Conservation (phyloP, 2,113 vertebrate species). For the Mus spicilegus region DNA sequence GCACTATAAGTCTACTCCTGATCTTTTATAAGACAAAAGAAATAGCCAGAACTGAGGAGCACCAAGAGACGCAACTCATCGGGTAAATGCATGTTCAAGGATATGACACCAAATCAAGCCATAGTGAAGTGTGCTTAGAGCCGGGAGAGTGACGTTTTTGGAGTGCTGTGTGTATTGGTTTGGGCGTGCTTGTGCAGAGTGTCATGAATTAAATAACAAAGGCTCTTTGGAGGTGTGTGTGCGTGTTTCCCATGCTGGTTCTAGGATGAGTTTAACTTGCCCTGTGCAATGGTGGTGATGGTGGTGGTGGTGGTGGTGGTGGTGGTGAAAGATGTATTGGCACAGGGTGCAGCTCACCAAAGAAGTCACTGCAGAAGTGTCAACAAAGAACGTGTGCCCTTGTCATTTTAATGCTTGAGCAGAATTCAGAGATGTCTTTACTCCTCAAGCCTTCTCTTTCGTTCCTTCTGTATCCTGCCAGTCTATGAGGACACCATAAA, state of each 20-base stretch:
- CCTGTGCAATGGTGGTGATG: background rate
- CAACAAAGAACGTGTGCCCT: conserved; percentile 64
- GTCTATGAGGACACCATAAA: background rate
- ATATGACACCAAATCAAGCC: conserved; percentile 60
- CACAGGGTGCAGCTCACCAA: background rate
- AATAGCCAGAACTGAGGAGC: conserved; percentile 90
- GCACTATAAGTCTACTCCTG: conserved; percentile 92
- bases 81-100: conserved; percentile 86
- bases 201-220: conserved; percentile 73
- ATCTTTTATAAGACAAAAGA: conserved; percentile 95
- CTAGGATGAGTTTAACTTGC: conserved; percentile 67
- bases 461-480: background rate
- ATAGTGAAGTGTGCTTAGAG: background rate
- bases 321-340: background rate
- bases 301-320: background rate
- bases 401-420: conserved; percentile 29
- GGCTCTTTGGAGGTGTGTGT: conserved; percentile 57
- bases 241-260: background rate
- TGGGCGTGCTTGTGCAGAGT: conserved; percentile 9
- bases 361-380: conserved; percentile 74
- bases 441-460: background rate
- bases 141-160: background rate
- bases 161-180: background rate
- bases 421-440: conserved; percentile 38
- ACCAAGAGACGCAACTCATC: conserved; percentile 87